Percentiles rank a stretch among this genome's conserved stretches.
These are phyloP conservation scores for Vireo altiloquus DNA, from an alignment of 2,113 vertebrate species.

Conservation along the genomic window DNA sequence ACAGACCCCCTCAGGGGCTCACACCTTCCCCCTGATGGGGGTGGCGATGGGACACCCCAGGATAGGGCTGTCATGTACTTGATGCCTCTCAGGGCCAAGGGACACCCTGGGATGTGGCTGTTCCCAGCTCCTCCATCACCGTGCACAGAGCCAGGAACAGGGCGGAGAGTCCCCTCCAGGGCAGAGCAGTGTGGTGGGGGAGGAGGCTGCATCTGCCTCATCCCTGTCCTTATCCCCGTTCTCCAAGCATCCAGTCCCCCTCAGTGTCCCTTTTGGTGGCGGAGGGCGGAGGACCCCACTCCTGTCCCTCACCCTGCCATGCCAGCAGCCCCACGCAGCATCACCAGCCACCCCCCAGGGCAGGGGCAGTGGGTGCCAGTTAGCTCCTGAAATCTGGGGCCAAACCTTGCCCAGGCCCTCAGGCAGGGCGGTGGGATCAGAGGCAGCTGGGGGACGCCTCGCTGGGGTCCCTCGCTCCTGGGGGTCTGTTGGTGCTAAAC, in stretches of 20 bases:
- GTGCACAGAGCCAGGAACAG: neutral
- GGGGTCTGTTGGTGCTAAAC: conserved; percentile 27
- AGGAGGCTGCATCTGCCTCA: neutral
- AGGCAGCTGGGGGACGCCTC: neutral
- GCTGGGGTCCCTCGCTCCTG: neutral
- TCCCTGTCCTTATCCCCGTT: neutral
- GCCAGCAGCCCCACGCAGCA: neutral
- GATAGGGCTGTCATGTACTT: fast-evolving
- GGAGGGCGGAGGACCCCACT: neutral
- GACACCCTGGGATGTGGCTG: neutral
- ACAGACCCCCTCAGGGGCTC: neutral
- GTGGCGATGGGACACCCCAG: neutral
- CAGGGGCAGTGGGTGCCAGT: neutral
- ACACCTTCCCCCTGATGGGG: neutral
- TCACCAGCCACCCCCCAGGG: neutral
- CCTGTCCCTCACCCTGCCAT: fast-evolving
- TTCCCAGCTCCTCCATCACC: neutral
- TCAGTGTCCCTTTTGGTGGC: neutral
- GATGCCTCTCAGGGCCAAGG: neutral
- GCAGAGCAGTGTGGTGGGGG: neutral
- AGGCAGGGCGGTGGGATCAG: neutral
- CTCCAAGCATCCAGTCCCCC: neutral
- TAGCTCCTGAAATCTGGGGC: neutral
- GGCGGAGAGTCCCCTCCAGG: neutral
- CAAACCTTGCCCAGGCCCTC: neutral